Evolutionary conservation across 2,888 invertebrate species (phyloP), one percentile per base, ranked within the genome.

Genomic region (Andrena minutula): DNA sequence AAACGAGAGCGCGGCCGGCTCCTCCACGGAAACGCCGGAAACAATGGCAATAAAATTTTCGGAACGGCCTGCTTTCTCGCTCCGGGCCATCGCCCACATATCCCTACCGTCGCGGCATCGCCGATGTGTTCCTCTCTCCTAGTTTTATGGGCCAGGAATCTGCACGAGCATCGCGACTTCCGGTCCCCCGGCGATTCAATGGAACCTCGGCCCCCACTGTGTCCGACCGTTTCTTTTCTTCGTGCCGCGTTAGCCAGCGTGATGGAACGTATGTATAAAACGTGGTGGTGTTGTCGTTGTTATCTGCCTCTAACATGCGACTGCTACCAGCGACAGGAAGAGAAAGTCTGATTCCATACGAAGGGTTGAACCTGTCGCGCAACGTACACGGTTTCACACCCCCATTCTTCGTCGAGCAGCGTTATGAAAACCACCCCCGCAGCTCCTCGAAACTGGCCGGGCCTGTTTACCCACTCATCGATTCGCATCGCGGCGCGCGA

Each of bases 41-140:
- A 83, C 79, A 84, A 84, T 77, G 79, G 84, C 84, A 79, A 80
- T 84, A 79, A 83, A 83, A 84, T 84, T 84, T 84, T 83, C 78
- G 63, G 72, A 83, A 79, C 77, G 77, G 82, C 82, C 68, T 75
- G 69, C 74, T 56, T 26, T 56, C 56, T 58, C 74, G 66, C 69
- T 63, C 60, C 70, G 58, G 20, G 53, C 63, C 58, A 63, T 60
- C 68, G 56, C 64, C 75, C 58, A 10, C 41, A 10, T 30, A 70
- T 35, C 69, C 41, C 69, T 68, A 26, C 23, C 71, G 12, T 12
- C 16, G 20, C 1, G 20, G 32, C 28, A 47, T 20, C 65, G 53
- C 41, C 66, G 63, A 69, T 68, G 66, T 68, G 66, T 41, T 7
- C 47, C 56, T 35, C 32, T 20, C 56, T 30, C 16, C 64, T 5